Evolutionary conservation across 1,140 invertebrate genomes (phyloP).

Genomic region (Achroia grisella): DNA sequence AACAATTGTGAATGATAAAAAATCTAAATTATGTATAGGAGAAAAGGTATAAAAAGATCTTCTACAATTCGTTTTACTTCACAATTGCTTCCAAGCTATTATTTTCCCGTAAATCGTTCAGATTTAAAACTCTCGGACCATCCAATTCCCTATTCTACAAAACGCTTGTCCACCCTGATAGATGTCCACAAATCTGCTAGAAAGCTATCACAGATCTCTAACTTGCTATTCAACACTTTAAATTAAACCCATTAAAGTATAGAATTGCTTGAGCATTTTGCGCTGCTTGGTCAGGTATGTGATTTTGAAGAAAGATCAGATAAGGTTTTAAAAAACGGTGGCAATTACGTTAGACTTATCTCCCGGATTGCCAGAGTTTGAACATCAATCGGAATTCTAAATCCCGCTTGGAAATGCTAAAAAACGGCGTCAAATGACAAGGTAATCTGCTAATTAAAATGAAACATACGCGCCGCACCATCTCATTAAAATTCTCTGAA

Average conservation of each 20-base stretch:
- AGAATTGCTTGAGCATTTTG: conserved; percentile 6
- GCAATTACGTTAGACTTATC: conserved; percentile 61
- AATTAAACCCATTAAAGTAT: conserved; percentile 11
- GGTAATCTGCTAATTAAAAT: conserved; percentile 57
- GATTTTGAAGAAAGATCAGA: conserved; percentile 52
- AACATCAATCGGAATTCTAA: conserved; percentile 5
- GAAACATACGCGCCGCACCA: conserved; percentile 21
- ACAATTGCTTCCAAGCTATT: conserved; percentile 22
- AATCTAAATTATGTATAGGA: too few relatives aligned
- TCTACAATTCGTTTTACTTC: too few relatives aligned
- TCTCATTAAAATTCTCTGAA: conserved; percentile 28
- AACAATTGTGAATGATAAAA: too few relatives aligned
- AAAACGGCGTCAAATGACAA: conserved; percentile 46
- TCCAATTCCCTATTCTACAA: conserved; percentile 60
- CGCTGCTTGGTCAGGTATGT: conserved; percentile 21
- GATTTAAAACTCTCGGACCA: conserved; percentile 57
- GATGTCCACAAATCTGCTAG: conserved; percentile 46
- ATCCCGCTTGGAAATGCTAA: conserved; percentile 31
- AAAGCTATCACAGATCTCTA: conserved; percentile 21
- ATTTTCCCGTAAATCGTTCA: conserved; percentile 53
- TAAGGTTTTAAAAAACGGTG: conserved; percentile 58
- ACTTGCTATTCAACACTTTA: not conserved
- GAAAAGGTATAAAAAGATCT: too few relatives aligned
- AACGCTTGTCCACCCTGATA: conserved; percentile 62
- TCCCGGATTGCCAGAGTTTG: conserved; percentile 22